phyloP scores from a whole-genome alignment of 2,797 vertebrate species.

The Labeo calbasu region DNA sequence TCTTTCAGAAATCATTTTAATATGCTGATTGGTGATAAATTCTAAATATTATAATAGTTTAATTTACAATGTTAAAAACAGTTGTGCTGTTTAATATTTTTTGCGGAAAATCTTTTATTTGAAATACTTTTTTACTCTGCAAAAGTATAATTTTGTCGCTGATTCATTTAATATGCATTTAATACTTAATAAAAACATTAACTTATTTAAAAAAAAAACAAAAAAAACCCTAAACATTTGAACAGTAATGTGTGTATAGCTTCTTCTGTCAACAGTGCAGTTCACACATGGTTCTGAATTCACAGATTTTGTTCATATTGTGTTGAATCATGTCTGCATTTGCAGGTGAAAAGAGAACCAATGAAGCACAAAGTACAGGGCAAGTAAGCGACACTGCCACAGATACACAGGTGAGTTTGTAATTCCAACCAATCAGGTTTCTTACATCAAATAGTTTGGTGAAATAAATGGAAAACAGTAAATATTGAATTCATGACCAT shows the following conservation, averaged over 20 bases:
- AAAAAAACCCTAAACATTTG: not conserved
- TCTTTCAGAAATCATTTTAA: too few relatives aligned
- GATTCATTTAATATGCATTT: not conserved
- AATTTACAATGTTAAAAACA: not conserved
- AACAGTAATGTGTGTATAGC: not conserved
- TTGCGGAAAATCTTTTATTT: not conserved
- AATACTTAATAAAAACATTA: not conserved
- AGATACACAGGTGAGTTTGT: slow-evolving; percentile 47
- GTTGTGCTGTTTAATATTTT: not conserved
- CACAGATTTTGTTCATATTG: slow-evolving; percentile 12
- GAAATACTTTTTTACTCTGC: not conserved
- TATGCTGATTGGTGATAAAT: not conserved
- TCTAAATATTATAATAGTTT: not conserved
- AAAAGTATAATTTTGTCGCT: not conserved
- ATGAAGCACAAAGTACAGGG: slow-evolving; percentile 26
- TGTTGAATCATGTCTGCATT: slow-evolving; percentile 42
- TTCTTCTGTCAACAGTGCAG: not conserved
- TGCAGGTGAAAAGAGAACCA: slow-evolving; percentile 36
- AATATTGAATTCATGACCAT: slow-evolving; percentile 16
- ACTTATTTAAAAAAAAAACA: not conserved
- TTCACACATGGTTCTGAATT: slow-evolving; percentile 18
- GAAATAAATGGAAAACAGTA: slow-evolving; percentile 38
- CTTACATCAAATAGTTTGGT: slow-evolving; percentile 8
- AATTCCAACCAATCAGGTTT: not conserved
- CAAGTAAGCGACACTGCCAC: slow-evolving; percentile 7